Evolutionary conservation across 1,140 invertebrate genomes (phyloP).

Genomic region (Scylla paramamosain): DNA sequence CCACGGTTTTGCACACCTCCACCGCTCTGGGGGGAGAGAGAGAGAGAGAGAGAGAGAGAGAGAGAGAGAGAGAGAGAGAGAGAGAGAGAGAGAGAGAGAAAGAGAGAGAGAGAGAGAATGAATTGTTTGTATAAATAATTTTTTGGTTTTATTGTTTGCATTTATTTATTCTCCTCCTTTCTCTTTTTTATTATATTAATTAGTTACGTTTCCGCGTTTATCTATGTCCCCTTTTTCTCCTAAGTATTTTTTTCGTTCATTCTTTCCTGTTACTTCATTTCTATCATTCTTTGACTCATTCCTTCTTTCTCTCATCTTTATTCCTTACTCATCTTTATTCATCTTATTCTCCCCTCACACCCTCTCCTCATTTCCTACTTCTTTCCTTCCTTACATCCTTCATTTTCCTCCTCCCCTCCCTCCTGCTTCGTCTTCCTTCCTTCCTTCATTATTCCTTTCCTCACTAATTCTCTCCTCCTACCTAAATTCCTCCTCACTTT

Average conservation of each 20-base stretch:
- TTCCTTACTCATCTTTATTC: no score
- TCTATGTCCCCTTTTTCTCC: no score
- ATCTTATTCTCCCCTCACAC: no score
- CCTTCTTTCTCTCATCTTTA: no score
- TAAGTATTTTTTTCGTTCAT: no score
- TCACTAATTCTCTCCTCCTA: background rate
- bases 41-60: conserved; percentile 14
- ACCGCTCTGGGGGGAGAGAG: background rate
- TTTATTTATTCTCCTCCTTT: no score
- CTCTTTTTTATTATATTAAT: no score
- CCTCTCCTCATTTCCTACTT: no score
- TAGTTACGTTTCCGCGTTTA: no score
- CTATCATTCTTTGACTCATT: no score
- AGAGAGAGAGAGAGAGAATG: background rate
- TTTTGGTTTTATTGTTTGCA: no score
- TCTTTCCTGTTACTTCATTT: no score
- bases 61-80: conserved; percentile 11
- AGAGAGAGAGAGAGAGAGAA: background rate
- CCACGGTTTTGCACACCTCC: conserved; percentile 5
- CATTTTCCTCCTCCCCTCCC: background rate
- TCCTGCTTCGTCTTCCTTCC: background rate
- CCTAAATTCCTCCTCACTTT: background rate
- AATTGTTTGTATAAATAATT: background rate
- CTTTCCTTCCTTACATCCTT: background rate
- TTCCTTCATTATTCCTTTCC: background rate